Percentiles rank a stretch among this genome's conserved stretches.
phyloP scores from a whole-genome alignment of 2,113 vertebrate species.

The Entelurus aequoreus region DNA sequence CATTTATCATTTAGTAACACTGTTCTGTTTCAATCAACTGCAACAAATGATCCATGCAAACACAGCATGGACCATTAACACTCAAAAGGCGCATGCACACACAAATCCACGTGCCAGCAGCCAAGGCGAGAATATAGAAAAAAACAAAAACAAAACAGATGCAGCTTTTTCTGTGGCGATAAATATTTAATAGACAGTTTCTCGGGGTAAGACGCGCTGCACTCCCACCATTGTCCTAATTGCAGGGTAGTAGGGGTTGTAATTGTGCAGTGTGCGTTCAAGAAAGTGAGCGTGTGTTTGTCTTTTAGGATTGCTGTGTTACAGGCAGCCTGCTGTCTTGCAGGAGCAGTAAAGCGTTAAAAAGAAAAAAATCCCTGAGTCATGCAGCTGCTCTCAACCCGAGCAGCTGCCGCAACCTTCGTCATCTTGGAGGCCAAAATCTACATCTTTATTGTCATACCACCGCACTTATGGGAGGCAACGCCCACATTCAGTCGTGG shows the following conservation, averaged over 20 bases:
- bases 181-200: conserved; percentile 62
- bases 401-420: neutral
- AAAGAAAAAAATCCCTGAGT: conserved; percentile 12
- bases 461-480: neutral
- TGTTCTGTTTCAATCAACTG: neutral
- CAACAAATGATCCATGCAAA: neutral
- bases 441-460: neutral
- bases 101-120: conserved; percentile 7
- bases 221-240: conserved; percentile 8
- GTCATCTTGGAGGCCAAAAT: neutral
- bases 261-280: conserved; percentile 39
- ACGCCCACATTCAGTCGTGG: no score
- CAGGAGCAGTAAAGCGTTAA: neutral
- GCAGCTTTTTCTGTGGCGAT: conserved; percentile 55
- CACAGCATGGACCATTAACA: neutral
- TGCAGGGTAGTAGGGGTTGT: conserved; percentile 1
- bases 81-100: conserved; percentile 6
- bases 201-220: conserved; percentile 14
- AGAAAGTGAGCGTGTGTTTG: conserved; percentile 24
- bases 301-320: neutral
- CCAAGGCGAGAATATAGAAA: conserved; percentile 21
- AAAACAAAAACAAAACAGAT: conserved; percentile 22
- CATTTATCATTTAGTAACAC: neutral
- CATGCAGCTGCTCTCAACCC: conserved; percentile 25
- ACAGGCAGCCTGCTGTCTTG: conserved; percentile 2